A percentile compares a stretch with the other conserved stretches of the same genome.
Conservation (phyloP, 2,113 vertebrate genomes). For the Poeciliopsis prolifica region DNA sequence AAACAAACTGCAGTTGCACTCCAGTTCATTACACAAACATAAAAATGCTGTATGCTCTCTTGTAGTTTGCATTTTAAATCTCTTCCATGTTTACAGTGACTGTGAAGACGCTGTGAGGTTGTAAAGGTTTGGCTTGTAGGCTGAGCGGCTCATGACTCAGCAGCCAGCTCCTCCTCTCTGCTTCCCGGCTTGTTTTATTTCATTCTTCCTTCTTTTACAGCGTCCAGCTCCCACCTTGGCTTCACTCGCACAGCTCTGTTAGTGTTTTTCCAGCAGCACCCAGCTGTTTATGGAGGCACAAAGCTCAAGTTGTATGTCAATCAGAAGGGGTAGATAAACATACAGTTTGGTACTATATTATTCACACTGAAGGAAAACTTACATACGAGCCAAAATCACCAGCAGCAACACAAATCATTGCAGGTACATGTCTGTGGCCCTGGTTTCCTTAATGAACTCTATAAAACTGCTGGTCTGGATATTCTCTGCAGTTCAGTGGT, state of each 20-base stretch:
- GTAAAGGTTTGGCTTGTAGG: not conserved
- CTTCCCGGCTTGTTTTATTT: not conserved
- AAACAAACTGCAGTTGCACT: too few species aligned
- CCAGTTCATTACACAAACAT: too few species aligned
- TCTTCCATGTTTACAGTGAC: too few species aligned
- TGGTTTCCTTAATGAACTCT: not conserved
- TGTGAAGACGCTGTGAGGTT: not conserved
- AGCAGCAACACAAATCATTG: not conserved
- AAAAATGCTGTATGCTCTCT: too few species aligned
- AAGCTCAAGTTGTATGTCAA: not conserved
- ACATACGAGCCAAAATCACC: not conserved
- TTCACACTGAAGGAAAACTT: not conserved
- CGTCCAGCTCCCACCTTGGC: not conserved
- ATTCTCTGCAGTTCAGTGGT: not conserved
- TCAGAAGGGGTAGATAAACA: not conserved
- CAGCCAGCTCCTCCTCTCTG: not conserved
- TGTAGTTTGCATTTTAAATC: too few species aligned
- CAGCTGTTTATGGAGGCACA: not conserved
- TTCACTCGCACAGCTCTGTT: not conserved
- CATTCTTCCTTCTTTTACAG: not conserved
- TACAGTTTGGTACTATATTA: not conserved
- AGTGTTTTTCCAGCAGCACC: not conserved
- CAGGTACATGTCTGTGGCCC: not conserved
- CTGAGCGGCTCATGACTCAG: not conserved
- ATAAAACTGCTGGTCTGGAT: not conserved